Percentiles rank a stretch among this genome's conserved stretches.
phyloP scores from a whole-genome alignment of 2,113 vertebrate species.

The Struthidea cinerea region DNA sequence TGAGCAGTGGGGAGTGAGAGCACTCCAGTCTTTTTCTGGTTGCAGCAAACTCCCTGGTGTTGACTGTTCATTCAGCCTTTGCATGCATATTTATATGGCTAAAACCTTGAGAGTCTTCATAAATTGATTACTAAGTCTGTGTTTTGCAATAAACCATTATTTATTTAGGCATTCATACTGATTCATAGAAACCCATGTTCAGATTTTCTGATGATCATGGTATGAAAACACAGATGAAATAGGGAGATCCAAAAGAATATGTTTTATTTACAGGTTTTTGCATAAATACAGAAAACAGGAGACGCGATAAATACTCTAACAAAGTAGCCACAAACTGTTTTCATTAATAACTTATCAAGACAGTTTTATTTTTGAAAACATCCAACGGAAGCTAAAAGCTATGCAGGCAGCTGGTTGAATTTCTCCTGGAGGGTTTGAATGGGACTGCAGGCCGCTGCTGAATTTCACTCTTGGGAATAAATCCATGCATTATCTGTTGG shows the following conservation, averaged over 20 bases:
- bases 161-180: neutral
- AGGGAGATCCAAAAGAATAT: neutral
- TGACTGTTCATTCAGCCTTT: neutral
- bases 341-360: conserved; percentile 59
- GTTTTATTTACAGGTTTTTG: conserved; percentile 29
- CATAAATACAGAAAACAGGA: neutral
- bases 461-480: conserved; percentile 53
- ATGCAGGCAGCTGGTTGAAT: conserved; percentile 54
- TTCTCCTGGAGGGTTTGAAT: conserved; percentile 55
- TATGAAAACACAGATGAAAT: neutral
- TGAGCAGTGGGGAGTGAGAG: neutral
- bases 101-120: neutral
- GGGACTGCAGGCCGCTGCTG: neutral
- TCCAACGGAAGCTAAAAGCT: conserved; percentile 13
- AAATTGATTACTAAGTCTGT: neutral
- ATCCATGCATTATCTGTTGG: neutral
- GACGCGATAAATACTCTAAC: neutral
- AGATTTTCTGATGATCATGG: neutral
- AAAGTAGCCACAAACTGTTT: conserved; percentile 10
- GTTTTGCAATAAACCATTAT: neutral
- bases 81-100: neutral
- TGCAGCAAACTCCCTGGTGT: neutral
- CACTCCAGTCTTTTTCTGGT: neutral
- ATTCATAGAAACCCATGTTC: neutral
- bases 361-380: conserved; percentile 20